Conservation (phyloP, 92 coral and sea anemone genomes). For the Galaxea fascicularis region DNA sequence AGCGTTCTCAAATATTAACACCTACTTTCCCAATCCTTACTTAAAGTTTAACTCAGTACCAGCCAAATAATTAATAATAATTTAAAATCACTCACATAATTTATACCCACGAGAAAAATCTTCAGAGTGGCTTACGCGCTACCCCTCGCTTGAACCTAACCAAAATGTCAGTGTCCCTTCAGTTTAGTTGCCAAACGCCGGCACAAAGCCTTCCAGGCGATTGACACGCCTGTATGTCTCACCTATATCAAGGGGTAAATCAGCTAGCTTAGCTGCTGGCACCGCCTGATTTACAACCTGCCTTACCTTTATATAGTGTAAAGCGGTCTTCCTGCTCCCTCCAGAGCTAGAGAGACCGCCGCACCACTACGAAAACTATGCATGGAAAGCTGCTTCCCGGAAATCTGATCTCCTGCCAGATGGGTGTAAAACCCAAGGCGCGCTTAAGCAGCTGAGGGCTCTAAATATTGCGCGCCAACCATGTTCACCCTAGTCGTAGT, state of each 20-base stretch:
- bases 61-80: too few species aligned
- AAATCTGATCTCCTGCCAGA: neutral
- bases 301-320: constrained; percentile 36
- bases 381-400: constrained; percentile 21
- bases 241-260: neutral
- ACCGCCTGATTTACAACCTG: constrained; percentile 45
- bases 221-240: neutral
- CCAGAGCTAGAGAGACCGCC: constrained; percentile 47
- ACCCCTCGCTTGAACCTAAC: too few species aligned
- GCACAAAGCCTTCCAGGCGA: too few species aligned
- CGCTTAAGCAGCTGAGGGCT: constrained; percentile 23
- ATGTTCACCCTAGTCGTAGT: neutral
- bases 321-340: constrained; percentile 33
- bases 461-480: neutral
- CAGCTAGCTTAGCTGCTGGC: constrained; percentile 47
- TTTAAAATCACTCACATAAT: too few species aligned
- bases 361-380: constrained; percentile 62
- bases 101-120: too few species aligned
- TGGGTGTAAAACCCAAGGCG: constrained; percentile 13
- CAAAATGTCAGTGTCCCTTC: too few species aligned
- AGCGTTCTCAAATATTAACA: too few species aligned
- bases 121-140: too few species aligned
- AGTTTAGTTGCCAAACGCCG: too few species aligned
- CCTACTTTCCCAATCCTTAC: too few species aligned
- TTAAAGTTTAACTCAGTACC: too few species aligned